These are phyloP conservation scores for Rhabditophanes sp. DNA, from an alignment of 2,888 invertebrate genomes.

Conservation along the genomic window DNA sequence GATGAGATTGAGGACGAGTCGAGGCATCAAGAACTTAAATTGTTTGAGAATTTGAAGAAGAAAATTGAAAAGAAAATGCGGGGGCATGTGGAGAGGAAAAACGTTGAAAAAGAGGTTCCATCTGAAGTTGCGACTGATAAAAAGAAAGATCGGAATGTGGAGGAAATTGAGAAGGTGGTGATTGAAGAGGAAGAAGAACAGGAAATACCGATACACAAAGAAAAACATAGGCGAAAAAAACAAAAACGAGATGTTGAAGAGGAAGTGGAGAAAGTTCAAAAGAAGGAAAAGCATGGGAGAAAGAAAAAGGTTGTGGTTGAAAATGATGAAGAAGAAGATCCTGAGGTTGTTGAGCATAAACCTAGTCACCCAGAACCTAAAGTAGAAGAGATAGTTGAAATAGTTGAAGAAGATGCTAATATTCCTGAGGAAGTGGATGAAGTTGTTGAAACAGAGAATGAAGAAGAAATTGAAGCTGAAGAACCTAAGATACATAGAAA, in stretches of 20 bases:
- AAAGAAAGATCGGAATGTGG: conserved; percentile 2
- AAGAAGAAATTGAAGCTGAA: conserved; percentile 12
- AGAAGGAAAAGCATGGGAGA: neutral
- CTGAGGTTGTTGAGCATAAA: conserved; percentile 1
- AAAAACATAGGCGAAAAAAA: conserved; percentile 11
- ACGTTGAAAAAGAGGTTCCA: conserved; percentile 4
- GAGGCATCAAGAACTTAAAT: conserved; percentile 1
- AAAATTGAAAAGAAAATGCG: conserved; percentile 8
- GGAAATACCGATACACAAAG: conserved; percentile 15
- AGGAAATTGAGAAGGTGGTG: conserved; percentile 7
- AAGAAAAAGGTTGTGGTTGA: conserved; percentile 2
- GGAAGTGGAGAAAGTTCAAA: conserved; percentile 2
- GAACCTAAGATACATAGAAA: conserved; percentile 9
- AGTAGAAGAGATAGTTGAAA: no score
- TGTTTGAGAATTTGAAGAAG: conserved; percentile 4
- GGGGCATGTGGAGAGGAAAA: conserved; percentile 3
- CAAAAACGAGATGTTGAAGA: conserved; percentile 11
- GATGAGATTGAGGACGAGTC: conserved; percentile 2
- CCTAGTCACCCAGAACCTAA: conserved; percentile 9
- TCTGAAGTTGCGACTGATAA: conserved; percentile 7
- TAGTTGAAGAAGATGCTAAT: no score
- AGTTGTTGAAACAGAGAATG: conserved; percentile 14
- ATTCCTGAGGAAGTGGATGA: conserved; percentile 5
- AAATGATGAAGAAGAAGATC: conserved; percentile 12
- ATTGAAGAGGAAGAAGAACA: conserved; percentile 14